These are phyloP conservation scores for Condylostylus longicornis DNA, from an alignment of 1,140 invertebrate species.

Conservation along the genomic window DNA sequence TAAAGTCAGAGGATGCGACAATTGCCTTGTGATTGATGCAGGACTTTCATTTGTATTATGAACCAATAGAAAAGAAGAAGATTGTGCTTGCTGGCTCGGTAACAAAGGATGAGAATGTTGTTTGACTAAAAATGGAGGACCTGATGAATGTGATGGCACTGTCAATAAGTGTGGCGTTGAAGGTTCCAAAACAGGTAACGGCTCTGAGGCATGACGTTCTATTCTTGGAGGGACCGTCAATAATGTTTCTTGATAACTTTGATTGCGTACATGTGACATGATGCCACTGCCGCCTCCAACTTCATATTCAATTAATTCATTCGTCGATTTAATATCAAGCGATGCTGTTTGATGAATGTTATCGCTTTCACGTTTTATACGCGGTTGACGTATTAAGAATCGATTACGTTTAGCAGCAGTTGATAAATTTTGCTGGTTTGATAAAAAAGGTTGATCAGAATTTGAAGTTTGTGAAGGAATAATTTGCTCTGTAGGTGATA, in stretches of 20 bases:
- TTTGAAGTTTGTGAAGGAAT: no score
- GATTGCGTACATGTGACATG: constrained; percentile 17
- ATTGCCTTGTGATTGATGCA: constrained; percentile 11
- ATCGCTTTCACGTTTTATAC: constrained; percentile 47
- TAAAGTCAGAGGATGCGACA: constrained; percentile 30
- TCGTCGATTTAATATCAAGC: background rate
- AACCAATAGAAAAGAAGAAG: constrained; percentile 12
- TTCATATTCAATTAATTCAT: background rate
- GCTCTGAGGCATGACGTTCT: constrained; percentile 43
- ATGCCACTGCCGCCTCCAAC: constrained; percentile 15
- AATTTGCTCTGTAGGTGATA: no score
- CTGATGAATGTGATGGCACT: constrained; percentile 36
- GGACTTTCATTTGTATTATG: no score
- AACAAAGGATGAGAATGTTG: constrained; percentile 49
- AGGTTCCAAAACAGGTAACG: constrained; percentile 32
- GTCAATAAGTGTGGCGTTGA: constrained; percentile 39
- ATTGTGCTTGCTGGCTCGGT: constrained; percentile 40
- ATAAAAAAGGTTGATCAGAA: no score
- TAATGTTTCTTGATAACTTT: constrained; percentile 23
- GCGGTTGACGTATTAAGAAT: constrained; percentile 46
- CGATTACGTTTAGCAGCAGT: constrained; percentile 43
- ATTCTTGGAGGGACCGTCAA: constrained; percentile 35
- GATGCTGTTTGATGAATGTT: constrained; percentile 34
- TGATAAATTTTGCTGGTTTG: no score
- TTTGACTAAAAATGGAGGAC: constrained; percentile 39